Base-by-base conservation (phyloP, 1,140 invertebrate genomes). In the Caerostris darwini region DNA sequence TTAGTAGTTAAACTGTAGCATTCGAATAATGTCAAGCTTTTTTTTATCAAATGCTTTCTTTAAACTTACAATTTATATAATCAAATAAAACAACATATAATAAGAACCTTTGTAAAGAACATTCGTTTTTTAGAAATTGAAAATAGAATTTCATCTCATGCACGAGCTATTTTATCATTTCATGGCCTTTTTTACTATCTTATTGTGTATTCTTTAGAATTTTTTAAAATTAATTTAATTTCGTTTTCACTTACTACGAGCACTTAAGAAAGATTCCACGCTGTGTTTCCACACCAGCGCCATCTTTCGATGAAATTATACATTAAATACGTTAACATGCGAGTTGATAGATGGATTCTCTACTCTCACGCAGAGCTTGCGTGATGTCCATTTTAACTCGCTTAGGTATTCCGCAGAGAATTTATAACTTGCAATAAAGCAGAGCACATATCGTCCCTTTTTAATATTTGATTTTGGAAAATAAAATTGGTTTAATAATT, bases 291-390 rank as follows among this genome's bases (percentile, higher is more conserved):
- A 7, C 12, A 56, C 7, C 50, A 85, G 83, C 83, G 83, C 83
- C 83, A 85, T 85, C 83, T 85, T 10, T n/a, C 10, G 83, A 50
- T 5, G 4, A 34, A 1, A n/a, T 17, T 3, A 58, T 17, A 10
- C 17, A 85, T 17, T 59, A 85, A 17, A 58, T 14, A 58, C 19
- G 54, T 34, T n/a, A 57, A n/a, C 56, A 19, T 50, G 17, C 56
- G 58, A 19, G 17, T 8, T 2, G 8, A 54, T n/a, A 58, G 83
- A 85, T 85, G 83, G 19, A 85, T 85, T 85, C 50, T 59, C 7
- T 57, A 3, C 7, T 85, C 6, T 85, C 83, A 85, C 83, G 83
- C 83, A 19, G 58, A 77, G 34, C 34, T 50, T 77, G 71, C 71
- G 71, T 77, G 71, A 8, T 53, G 3, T 50, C 53, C 3, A 8